Evolutionary conservation across 1,140 invertebrate genomes (phyloP).

Genomic region (Stegodyphus mimosarum): DNA sequence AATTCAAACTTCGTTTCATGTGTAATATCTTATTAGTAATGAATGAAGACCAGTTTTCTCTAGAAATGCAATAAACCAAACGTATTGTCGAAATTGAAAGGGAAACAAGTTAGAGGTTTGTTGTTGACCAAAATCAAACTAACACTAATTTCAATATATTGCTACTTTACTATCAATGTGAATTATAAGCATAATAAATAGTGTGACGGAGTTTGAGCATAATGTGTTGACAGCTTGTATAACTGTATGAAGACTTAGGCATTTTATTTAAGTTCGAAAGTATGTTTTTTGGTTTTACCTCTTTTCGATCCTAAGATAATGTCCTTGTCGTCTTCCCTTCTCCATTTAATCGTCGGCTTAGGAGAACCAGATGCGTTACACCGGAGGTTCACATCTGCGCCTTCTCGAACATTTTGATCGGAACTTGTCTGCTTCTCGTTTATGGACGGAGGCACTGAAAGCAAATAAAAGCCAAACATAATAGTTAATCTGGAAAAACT

Average conservation of each 20-base stretch:
- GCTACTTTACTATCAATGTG: not conserved
- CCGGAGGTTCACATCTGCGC: conserved; percentile 63
- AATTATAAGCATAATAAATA: not conserved
- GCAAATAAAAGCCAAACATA: not conserved
- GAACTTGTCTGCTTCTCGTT: conserved; percentile 60
- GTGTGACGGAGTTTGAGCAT: not conserved
- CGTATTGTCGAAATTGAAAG: too few species aligned
- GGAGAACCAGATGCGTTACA: conserved; percentile 70
- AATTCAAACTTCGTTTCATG: too few species aligned
- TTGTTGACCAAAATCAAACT: too few species aligned
- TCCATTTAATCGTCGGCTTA: conserved; percentile 69
- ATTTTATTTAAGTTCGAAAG: not conserved
- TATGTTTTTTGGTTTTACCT: conserved; percentile 9
- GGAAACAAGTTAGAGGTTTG: too few species aligned
- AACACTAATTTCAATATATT: not conserved
- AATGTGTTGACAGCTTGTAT: not conserved
- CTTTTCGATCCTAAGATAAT: conserved; percentile 62
- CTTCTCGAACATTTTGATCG: conserved; percentile 55
- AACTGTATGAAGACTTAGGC: not conserved
- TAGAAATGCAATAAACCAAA: too few species aligned
- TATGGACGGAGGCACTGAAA: conserved; percentile 58
- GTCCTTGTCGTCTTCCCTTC: conserved; percentile 64
- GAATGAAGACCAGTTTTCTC: too few species aligned
- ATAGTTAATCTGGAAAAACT: not conserved
- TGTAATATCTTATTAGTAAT: too few species aligned